Conservation (phyloP, 1,140 invertebrate genomes). For the Zaprionus ghesquierei region DNA sequence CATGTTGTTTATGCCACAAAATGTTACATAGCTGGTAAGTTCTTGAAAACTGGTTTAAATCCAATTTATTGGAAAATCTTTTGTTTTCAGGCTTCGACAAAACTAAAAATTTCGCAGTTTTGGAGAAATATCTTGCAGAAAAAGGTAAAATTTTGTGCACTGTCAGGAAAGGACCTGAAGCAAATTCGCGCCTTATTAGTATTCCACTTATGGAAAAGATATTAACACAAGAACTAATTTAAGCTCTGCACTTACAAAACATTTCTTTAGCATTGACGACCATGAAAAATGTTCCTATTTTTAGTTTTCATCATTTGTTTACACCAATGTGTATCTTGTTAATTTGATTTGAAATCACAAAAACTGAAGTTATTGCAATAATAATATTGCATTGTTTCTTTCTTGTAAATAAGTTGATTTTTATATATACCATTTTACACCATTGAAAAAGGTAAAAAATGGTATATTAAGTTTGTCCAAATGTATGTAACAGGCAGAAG, state of each 20-base stretch:
- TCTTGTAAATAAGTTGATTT: no score
- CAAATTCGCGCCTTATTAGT: slow-evolving; percentile 28
- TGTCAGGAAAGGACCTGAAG: slow-evolving; percentile 33
- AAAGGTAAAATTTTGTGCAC: slow-evolving; percentile 5
- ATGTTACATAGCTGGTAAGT: slow-evolving; percentile 55
- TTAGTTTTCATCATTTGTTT: background rate
- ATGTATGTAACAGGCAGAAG: no score
- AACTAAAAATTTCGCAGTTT: slow-evolving; percentile 4
- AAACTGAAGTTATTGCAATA: background rate
- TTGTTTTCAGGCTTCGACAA: slow-evolving; percentile 45
- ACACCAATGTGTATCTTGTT: background rate
- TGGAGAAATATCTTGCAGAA: slow-evolving; percentile 24
- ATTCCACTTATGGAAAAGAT: slow-evolving; percentile 35
- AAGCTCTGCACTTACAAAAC: background rate
- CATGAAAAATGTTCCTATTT: slow-evolving; percentile 10
- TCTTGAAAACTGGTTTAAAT: background rate
- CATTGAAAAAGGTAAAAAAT: no score
- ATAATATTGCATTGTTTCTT: background rate
- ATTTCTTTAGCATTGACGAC: background rate
- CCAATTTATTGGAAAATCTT: background rate
- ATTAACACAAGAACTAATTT: slow-evolving; percentile 3
- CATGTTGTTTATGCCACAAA: slow-evolving; percentile 32
- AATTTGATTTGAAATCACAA: background rate
- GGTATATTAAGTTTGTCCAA: no score
- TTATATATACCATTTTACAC: no score